phyloP scores from a whole-genome alignment of 2,113 vertebrate species.

The Odocoileus hemionus region DNA sequence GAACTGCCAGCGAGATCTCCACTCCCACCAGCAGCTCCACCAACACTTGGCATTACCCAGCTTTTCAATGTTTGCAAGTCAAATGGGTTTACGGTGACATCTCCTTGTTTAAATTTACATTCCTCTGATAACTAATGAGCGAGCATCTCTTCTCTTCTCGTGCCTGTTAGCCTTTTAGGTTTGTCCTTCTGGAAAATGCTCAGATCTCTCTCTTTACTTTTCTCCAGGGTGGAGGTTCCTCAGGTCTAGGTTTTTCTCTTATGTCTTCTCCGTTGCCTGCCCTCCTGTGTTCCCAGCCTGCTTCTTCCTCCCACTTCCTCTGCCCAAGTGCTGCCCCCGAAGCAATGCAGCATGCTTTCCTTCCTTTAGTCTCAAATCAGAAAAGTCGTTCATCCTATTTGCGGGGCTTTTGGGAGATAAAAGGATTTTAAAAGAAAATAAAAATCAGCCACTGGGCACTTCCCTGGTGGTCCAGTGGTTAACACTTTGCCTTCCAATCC shows the following conservation, averaged over 20 bases:
- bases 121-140: not conserved
- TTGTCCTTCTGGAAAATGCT: not conserved
- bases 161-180: not conserved
- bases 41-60: not conserved
- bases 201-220: not conserved
- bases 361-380: not conserved
- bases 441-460: not conserved
- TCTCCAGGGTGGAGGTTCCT: no score
- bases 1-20: not conserved
- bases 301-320: not conserved
- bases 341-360: not conserved
- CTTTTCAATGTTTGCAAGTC: not conserved
- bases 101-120: not conserved
- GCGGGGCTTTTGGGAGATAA: not conserved
- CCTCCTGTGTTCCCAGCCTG: not conserved
- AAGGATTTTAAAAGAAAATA: not conserved
- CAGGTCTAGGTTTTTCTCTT: not conserved
- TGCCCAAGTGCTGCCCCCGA: not conserved
- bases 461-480: not conserved
- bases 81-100: not conserved
- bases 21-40: not conserved
- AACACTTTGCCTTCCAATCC: not conserved
- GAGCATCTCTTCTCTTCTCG: not conserved
- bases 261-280: rapidly evolving
- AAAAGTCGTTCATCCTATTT: not conserved